phyloP scores from a whole-genome alignment of 2,797 vertebrate species.

The Girardinus metallicus region DNA sequence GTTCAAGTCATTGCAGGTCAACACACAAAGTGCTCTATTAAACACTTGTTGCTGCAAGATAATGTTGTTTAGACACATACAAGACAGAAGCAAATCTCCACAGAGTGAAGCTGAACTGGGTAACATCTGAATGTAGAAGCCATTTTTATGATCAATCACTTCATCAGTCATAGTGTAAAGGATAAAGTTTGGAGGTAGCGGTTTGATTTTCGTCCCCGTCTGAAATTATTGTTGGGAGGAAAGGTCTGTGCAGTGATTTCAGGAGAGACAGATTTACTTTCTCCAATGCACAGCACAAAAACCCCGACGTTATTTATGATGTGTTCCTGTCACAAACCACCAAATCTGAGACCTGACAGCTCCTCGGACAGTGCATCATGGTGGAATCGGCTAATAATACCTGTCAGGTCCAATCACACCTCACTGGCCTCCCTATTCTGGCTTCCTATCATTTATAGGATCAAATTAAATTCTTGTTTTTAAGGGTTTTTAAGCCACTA shows the following conservation, averaged over 20 bases:
- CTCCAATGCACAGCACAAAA: background rate
- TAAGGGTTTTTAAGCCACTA: background rate
- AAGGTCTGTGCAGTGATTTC: background rate
- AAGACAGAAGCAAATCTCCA: background rate
- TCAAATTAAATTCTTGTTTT: background rate
- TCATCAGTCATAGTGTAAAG: background rate
- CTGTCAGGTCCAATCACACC: background rate
- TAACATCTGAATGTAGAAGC: background rate
- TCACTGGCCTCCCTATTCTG: background rate
- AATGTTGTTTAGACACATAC: slow-evolving; percentile 23
- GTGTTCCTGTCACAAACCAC: background rate
- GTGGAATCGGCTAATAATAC: background rate
- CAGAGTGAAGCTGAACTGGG: slow-evolving; percentile 18
- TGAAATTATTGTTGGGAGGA: background rate
- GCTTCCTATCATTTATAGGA: background rate
- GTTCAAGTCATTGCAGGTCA: slow-evolving; percentile 62
- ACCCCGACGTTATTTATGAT: background rate
- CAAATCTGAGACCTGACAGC: background rate
- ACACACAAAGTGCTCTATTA: slow-evolving; percentile 29
- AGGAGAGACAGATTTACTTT: background rate
- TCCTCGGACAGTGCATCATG: background rate
- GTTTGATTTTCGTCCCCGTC: background rate
- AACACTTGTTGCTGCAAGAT: slow-evolving; percentile 11
- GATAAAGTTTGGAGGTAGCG: background rate
- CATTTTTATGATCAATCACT: background rate